These are phyloP conservation scores for Tanypteryx hageni DNA, from an alignment of 2,888 invertebrate genomes.

Conservation along the genomic window DNA sequence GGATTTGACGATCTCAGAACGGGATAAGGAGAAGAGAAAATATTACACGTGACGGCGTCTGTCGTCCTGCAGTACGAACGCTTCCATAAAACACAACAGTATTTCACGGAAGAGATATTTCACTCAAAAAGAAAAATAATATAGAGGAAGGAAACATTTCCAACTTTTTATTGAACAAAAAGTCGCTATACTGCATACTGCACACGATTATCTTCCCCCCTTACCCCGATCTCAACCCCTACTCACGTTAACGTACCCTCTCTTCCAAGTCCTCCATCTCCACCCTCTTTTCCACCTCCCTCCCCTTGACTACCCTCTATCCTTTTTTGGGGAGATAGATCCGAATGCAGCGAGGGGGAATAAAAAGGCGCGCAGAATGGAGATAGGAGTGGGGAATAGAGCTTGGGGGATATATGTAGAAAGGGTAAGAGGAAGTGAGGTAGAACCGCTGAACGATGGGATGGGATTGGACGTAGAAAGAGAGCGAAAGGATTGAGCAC, in stretches of 20 bases:
- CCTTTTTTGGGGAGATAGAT: slow-evolving; percentile 17
- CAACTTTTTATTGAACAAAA: slow-evolving; percentile 21
- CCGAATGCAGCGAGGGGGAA: slow-evolving; percentile 16
- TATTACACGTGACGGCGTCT: not conserved
- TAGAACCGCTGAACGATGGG: not conserved
- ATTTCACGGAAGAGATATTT: not conserved
- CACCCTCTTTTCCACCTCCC: not conserved
- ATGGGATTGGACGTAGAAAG: no score
- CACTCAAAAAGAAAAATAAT: not conserved
- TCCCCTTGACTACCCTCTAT: not conserved
- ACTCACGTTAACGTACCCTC: not conserved
- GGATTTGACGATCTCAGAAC: not conserved
- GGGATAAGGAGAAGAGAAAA: not conserved
- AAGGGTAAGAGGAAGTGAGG: not conserved
- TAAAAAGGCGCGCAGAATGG: slow-evolving; percentile 29
- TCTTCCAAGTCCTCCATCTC: not conserved
- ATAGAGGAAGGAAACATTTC: not conserved
- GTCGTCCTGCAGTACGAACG: not conserved
- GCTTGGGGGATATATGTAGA: not conserved
- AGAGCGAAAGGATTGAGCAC: no score
- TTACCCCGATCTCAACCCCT: not conserved
- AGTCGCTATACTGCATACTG: slow-evolving; percentile 16
- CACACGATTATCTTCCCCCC: not conserved
- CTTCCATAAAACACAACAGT: not conserved
- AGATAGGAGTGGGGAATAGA: not conserved